Conservation (phyloP, 1,140 invertebrate genomes). For the Trigoniulus corallinus region DNA sequence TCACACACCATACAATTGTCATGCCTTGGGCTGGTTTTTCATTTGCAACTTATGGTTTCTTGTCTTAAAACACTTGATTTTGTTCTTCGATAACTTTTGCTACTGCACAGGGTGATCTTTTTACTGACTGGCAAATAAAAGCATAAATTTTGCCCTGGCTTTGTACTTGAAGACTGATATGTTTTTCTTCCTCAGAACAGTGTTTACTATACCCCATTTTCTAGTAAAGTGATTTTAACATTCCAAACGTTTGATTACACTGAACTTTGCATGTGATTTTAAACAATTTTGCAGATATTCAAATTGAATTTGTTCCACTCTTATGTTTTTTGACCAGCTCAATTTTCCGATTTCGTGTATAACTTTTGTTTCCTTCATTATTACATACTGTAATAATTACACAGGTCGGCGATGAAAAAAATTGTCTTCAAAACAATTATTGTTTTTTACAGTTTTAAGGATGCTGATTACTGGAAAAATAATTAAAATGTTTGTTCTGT, state of each 20-base stretch:
- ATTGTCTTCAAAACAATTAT: too few species aligned
- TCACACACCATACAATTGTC: neutral
- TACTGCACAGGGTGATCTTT: neutral
- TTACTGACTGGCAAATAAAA: neutral
- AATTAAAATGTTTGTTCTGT: too few species aligned
- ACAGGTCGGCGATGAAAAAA: too few species aligned
- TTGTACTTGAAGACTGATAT: neutral
- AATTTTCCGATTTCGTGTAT: neutral
- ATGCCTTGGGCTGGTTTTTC: neutral
- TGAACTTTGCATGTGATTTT: neutral
- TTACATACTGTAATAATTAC: too few species aligned
- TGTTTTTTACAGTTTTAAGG: too few species aligned
- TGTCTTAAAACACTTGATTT: slow-evolving; percentile 1
- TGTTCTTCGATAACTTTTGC: neutral
- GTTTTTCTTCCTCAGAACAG: neutral
- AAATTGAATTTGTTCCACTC: neutral
- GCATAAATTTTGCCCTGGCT: neutral
- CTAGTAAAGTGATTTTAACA: neutral
- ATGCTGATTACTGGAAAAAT: too few species aligned
- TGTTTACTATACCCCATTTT: neutral
- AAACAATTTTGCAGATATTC: neutral
- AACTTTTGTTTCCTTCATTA: neutral
- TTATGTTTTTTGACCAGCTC: neutral
- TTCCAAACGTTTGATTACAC: neutral
- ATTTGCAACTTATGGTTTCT: neutral